Evolutionary conservation across 2,888 invertebrate species (phyloP).

Genomic region (Trissolcus japonicus): DNA sequence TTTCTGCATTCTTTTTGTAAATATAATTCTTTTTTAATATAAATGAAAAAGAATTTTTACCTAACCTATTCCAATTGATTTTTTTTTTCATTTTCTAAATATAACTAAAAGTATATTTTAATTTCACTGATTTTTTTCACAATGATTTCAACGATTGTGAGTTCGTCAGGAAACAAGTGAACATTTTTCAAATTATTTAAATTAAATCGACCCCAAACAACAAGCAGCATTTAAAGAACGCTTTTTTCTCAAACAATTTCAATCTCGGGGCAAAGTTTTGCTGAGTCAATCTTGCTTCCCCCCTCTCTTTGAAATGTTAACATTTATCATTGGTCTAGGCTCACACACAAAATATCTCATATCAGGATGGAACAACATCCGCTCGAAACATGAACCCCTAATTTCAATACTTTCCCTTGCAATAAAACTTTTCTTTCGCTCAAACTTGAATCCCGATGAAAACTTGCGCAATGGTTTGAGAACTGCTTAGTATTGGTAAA

Average conservation of each 20-base stretch:
- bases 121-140: too few species aligned
- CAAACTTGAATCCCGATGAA: conserved; percentile 36
- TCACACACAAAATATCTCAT: conserved; percentile 33
- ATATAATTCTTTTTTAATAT: too few species aligned
- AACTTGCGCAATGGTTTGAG: conserved; percentile 44
- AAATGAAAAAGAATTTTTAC: too few species aligned
- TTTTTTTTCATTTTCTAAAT: too few species aligned
- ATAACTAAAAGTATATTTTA: too few species aligned
- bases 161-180: too few species aligned
- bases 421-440: conserved; percentile 31
- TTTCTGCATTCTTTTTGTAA: too few species aligned
- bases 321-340: conserved; percentile 37
- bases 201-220: conserved; percentile 3
- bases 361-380: conserved; percentile 33
- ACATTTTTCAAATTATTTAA: too few species aligned
- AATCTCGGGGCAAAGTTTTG: conserved; percentile 12
- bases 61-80: too few species aligned
- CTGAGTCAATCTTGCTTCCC: conserved; percentile 28
- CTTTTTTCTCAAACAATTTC: not conserved
- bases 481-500: conserved; percentile 49
- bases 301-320: conserved; percentile 18
- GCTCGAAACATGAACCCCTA: conserved; percentile 11
- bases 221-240: not conserved
- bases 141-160: too few species aligned
- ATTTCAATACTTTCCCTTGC: conserved; percentile 42